Evolutionary conservation across 2,797 vertebrate species (phyloP).

Genomic region (Labeo calbasu): DNA sequence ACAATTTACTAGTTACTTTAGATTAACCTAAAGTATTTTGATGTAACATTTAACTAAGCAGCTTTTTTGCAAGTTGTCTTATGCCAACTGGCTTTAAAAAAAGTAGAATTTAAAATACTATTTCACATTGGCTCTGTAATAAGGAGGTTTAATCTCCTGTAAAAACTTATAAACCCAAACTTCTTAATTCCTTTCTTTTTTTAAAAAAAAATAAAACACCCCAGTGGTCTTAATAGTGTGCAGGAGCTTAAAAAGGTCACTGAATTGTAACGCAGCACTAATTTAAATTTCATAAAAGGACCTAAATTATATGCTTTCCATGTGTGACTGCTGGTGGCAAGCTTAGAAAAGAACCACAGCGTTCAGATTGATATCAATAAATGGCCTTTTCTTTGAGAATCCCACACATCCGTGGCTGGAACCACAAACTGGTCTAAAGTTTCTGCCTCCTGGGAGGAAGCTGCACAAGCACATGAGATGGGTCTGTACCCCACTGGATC

Average conservation of each 20-base stretch:
- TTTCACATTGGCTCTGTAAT: background rate
- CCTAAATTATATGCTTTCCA: constrained; percentile 28
- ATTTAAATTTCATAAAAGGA: constrained; percentile 30
- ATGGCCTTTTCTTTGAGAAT: constrained; percentile 58
- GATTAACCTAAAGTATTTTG: background rate
- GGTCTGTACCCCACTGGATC: constrained; percentile 51
- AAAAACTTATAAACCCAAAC: background rate
- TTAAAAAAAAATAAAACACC: background rate
- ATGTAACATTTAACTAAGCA: background rate
- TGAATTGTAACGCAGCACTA: background rate
- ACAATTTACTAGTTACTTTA: background rate
- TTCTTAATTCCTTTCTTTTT: background rate
- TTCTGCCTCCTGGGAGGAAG: constrained; percentile 62
- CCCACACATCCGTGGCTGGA: constrained; percentile 63
- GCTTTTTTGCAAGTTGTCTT: background rate
- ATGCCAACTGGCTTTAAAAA: background rate
- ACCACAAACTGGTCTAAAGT: constrained; percentile 65
- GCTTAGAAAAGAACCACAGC: constrained; percentile 57
- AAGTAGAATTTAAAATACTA: background rate
- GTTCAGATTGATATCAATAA: constrained; percentile 68
- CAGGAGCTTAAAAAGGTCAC: background rate
- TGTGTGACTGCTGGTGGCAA: constrained; percentile 38
- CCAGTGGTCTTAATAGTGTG: background rate
- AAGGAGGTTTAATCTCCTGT: background rate
- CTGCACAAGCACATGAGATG: constrained; percentile 54